Percentiles rank a stretch among this genome's conserved stretches.
Conservation (phyloP, 1,140 invertebrate species). For the Pogonomyrmex californicus region DNA sequence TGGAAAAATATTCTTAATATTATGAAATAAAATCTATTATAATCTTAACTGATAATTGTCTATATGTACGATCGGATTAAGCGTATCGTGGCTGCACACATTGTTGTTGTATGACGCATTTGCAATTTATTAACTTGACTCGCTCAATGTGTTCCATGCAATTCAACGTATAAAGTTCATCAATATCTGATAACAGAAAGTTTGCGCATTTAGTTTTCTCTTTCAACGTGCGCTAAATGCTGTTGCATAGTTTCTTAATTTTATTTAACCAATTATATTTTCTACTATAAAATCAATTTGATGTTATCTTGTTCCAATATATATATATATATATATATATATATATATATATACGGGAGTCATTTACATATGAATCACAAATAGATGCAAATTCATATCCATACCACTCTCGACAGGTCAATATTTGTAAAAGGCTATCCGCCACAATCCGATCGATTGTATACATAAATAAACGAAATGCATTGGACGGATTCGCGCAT, state of each 20-base stretch:
- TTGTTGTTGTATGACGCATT: neutral
- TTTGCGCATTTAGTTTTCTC: slow-evolving; percentile 3
- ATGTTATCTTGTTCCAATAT: slow-evolving; percentile 21
- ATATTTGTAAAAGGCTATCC: slow-evolving; percentile 57
- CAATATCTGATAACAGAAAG: neutral
- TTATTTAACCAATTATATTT: slow-evolving; percentile 44
- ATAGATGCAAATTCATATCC: slow-evolving; percentile 58
- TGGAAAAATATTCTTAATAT: neutral
- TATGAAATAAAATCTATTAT: neutral
- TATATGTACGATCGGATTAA: neutral
- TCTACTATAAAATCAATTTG: slow-evolving; percentile 10
- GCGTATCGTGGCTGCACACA: neutral
- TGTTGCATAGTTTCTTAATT: neutral
- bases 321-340: too few species aligned
- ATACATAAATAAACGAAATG: slow-evolving; percentile 54
- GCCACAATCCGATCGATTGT: slow-evolving; percentile 41
- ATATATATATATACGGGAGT: slow-evolving; percentile 32
- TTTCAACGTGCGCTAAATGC: neutral
- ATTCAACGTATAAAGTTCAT: neutral
- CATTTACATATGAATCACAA: slow-evolving; percentile 55
- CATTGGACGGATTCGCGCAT: neutral
- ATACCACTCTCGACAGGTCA: slow-evolving; percentile 39
- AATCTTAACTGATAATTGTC: neutral
- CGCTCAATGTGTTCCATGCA: neutral
- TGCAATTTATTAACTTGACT: slow-evolving; percentile 7